Base-by-base conservation (phyloP, 2,113 vertebrate genomes). In the Dipodomys stephensi region DNA sequence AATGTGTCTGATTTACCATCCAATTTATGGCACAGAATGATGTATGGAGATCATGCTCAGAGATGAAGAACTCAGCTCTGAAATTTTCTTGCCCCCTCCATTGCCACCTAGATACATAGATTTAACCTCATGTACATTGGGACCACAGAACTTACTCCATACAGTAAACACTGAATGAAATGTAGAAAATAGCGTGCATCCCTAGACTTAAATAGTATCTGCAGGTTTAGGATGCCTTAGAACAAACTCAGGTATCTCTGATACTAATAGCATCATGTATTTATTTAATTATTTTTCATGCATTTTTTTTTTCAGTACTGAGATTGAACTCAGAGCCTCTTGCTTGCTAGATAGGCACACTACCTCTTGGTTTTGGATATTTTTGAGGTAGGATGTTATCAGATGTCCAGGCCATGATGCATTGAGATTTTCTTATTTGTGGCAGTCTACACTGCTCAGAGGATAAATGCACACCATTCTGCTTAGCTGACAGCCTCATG, bases 81-180 rank as follows among this genome's bases (percentile, higher is more conserved):
- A 93, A 91, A 85, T 22, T 60, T 12, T 4, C 7, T 15, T 67
- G 5, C 49, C 7, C 35, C 35, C 73, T 1, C 32, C 1, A 80
- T 18, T 3, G 30, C 0, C 12, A 88, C 12, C 4, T 6, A 49
- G 3, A 53, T 85, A 46, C 0, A 32, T 0, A 74, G 25, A 7
- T 67, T 74, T 80, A 57, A 68, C 1, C 46, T 46, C 6, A 73
- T 28, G 8, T 60, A 19, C 4, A 3, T 39, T 23, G 13, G 3
- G 6, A 90, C 3, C 16, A 4, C 30, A 81, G 10, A 18, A 30
- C 20, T 83, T 49, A 57, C 64, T 88, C 8, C 22, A 32, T 2
- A 2, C 4, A 72, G 15, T 32, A 35, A 9, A 65, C 60, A 2
- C 25, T 44, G 32, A 32, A 28, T 28, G 73, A 67, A 39, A 2